A percentile compares a stretch with the other conserved stretches of the same genome.
Conservation (phyloP, 1,140 invertebrate species). For the Scaptomyza graminum region DNA sequence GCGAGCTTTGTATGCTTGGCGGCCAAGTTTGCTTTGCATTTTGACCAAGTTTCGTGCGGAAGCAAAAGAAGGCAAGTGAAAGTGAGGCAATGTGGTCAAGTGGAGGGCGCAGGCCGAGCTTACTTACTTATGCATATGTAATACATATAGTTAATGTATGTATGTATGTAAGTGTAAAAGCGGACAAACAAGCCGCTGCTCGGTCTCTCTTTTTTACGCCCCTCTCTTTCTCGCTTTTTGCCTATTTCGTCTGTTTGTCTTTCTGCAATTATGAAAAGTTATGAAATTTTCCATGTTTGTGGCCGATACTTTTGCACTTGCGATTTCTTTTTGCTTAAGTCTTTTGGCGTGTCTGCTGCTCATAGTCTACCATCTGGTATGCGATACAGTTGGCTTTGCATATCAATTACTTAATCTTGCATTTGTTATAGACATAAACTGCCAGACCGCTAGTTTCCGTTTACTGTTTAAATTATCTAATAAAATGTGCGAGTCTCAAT, state of each 20-base stretch:
- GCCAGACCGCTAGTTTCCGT: slow-evolving; percentile 21
- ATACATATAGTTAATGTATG: neutral
- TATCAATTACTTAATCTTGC: slow-evolving; percentile 69
- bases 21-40: slow-evolving; percentile 77
- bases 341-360: slow-evolving; percentile 35
- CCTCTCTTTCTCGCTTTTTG: neutral
- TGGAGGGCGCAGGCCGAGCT: slow-evolving; percentile 59
- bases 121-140: slow-evolving; percentile 5
- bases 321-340: slow-evolving; percentile 47
- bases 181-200: slow-evolving; percentile 50
- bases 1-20: slow-evolving; percentile 54
- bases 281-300: slow-evolving; percentile 60
- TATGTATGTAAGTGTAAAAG: slow-evolving; percentile 15
- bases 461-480: slow-evolving; percentile 5
- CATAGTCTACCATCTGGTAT: slow-evolving; percentile 15
- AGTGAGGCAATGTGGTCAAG: slow-evolving; percentile 63
- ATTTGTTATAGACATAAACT: slow-evolving; percentile 3
- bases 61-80: slow-evolving; percentile 72
- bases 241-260: neutral
- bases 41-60: slow-evolving; percentile 78
- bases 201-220: slow-evolving; percentile 10
- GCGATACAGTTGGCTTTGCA: slow-evolving; percentile 51
- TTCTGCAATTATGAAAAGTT: slow-evolving; percentile 59
- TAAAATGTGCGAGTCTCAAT: slow-evolving; percentile 24
- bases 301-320: slow-evolving; percentile 52